phyloP scores from a whole-genome alignment of 2,113 vertebrate genomes.

The Dermatemys mawii region DNA sequence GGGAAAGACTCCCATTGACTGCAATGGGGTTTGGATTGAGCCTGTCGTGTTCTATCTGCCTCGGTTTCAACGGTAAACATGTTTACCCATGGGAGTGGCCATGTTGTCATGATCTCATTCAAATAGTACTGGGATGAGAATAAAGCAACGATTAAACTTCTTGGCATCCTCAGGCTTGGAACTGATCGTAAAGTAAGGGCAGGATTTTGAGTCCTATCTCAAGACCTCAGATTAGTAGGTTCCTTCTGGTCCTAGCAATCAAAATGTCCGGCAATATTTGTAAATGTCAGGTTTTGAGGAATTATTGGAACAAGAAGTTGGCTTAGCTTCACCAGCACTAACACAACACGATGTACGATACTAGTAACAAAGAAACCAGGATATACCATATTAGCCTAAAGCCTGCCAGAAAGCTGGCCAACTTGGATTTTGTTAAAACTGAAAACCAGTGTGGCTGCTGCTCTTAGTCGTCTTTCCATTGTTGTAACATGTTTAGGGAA shows the following conservation, averaged over 20 bases:
- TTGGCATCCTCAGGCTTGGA: background rate
- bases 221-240: fast-evolving
- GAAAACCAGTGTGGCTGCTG: background rate
- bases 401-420: background rate
- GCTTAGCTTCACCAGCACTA: background rate
- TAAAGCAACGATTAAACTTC: background rate
- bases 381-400: no score
- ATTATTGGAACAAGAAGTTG: background rate
- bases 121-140: background rate
- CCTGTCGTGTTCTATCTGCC: background rate
- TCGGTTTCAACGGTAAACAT: background rate
- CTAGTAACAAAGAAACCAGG: background rate
- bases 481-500: background rate
- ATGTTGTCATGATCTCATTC: background rate
- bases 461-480: background rate
- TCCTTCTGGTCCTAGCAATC: background rate
- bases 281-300: background rate
- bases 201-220: background rate
- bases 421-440: background rate
- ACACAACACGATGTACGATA: background rate
- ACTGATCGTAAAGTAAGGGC: background rate
- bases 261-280: background rate
- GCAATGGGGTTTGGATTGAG: background rate
- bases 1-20: background rate
- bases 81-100: background rate